These are phyloP conservation scores for Coregonus suidteri DNA, from an alignment of 2,797 vertebrate genomes.

Conservation along the genomic window DNA sequence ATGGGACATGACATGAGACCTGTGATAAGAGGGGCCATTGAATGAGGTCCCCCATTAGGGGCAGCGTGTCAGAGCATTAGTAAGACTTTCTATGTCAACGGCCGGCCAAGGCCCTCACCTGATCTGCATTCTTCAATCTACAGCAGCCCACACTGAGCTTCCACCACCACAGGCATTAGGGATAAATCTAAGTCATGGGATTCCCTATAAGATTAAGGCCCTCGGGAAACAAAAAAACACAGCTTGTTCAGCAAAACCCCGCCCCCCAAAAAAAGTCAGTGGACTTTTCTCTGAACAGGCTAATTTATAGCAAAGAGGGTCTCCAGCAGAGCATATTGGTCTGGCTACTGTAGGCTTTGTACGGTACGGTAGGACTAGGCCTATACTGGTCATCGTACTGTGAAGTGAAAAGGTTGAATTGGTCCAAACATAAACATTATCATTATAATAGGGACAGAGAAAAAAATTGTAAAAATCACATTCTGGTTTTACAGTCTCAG, in stretches of 20 bases:
- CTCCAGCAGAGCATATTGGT: background rate
- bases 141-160: slow-evolving; percentile 35
- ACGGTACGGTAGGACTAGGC: no score
- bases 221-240: slow-evolving; percentile 61
- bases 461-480: no score
- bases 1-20: background rate
- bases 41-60: slow-evolving; percentile 15
- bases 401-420: background rate
- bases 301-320: slow-evolving; percentile 5
- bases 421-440: background rate
- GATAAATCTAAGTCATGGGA: slow-evolving; percentile 78
- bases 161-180: slow-evolving; percentile 45
- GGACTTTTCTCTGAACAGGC: slow-evolving; percentile 32
- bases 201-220: slow-evolving; percentile 67
- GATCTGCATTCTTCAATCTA: slow-evolving; percentile 29
- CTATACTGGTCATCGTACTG: background rate
- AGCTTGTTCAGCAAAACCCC: slow-evolving; percentile 63
- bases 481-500: no score
- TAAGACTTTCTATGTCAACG: background rate
- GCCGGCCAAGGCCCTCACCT: slow-evolving; percentile 29
- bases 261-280: slow-evolving; percentile 32
- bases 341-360: background rate
- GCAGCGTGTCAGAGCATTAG: slow-evolving; percentile 23
- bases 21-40: slow-evolving; percentile 9
- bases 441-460: no score